Percentiles rank a stretch among this genome's conserved stretches.
phyloP scores from a whole-genome alignment of 1,140 invertebrate genomes.

The Halictus rubicundus region DNA sequence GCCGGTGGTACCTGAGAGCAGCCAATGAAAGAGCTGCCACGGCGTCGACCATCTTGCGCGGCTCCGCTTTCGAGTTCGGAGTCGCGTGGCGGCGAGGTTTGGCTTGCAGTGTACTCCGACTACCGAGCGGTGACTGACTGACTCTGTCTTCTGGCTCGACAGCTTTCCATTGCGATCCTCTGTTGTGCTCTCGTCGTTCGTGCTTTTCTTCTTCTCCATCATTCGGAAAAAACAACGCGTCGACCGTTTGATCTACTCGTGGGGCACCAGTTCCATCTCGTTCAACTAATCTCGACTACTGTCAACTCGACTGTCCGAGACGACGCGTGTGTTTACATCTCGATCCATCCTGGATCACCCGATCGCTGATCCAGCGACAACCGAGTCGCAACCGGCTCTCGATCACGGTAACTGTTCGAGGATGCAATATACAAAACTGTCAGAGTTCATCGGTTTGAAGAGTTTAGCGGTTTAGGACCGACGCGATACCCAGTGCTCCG shows the following conservation, averaged over 20 bases:
- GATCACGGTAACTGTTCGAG: too few species aligned
- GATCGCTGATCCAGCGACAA: too few species aligned
- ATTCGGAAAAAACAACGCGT: background rate
- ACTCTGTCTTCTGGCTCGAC: constrained; percentile 3
- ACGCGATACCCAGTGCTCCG: background rate
- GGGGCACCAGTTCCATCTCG: background rate
- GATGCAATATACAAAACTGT: too few species aligned
- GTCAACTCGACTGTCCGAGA: background rate
- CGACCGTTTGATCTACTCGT: background rate
- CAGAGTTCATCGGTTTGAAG: too few species aligned
- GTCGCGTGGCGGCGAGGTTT: constrained; percentile 71
- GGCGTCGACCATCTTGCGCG: constrained; percentile 75
- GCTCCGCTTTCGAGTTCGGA: constrained; percentile 70
- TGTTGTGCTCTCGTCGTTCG: background rate
- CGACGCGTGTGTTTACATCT: constrained; percentile 16
- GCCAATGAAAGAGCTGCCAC: constrained; percentile 64
- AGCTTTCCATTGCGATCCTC: constrained; percentile 9
- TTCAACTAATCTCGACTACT: background rate
- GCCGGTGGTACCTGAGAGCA: constrained; percentile 63
- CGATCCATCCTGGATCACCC: background rate
- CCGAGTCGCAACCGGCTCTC: background rate
- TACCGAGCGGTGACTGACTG: constrained; percentile 68
- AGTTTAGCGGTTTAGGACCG: too few species aligned
- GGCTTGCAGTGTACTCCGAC: constrained; percentile 71
- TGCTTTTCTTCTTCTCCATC: background rate